Base-by-base conservation (phyloP, 2,113 vertebrate genomes). In the Nycticorax nycticorax region DNA sequence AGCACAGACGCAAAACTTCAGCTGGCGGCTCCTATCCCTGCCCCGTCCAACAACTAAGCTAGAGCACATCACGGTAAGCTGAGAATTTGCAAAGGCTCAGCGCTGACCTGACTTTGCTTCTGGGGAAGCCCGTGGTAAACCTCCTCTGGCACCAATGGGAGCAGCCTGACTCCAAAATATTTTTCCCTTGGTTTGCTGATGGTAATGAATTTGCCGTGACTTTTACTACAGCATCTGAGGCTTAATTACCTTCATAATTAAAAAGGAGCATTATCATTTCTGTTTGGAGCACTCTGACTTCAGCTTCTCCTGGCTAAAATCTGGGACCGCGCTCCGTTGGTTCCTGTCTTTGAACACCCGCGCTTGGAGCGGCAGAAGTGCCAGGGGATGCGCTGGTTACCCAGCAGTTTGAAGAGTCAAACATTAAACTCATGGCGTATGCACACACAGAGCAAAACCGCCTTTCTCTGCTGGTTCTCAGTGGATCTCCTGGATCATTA, bases 241-340 rank as follows among this genome's bases (percentile, higher is more conserved):
- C 59, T 59, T 76, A 56, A 76, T 62, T 59, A 59, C 15, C 45
- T 68, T 85, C 48, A 22, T 60, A 69, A 67, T 79, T 85, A 53
- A 79, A 79, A 85, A 60, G 11, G 4, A 52, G 27, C 8, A 11
- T 30, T 77, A 56, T 37, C n/a, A 2, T 19, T 87, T 64, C 60
- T 69, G 12, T 90, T 93, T 37, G 24, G 57, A 78, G 52, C 56
- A 33, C 37, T 93, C 55, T 53, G 35, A 64, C 77, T 91, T 89
- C 66, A 59, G 27, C 47, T 95, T 91, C 64, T 68, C 30, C 59
- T 84, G 47, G 16, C 28, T 74, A 60, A 39, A 75, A 41, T 26
- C 43, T 50, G 75, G 57, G 33, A 60, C 37, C 24, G 30, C 0
- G 0, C 47, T 26, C 13, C 12, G 0, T 11, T 66, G 52, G 28